Base-by-base conservation (phyloP, 2,113 vertebrate genomes). In the Natator depressus region DNA sequence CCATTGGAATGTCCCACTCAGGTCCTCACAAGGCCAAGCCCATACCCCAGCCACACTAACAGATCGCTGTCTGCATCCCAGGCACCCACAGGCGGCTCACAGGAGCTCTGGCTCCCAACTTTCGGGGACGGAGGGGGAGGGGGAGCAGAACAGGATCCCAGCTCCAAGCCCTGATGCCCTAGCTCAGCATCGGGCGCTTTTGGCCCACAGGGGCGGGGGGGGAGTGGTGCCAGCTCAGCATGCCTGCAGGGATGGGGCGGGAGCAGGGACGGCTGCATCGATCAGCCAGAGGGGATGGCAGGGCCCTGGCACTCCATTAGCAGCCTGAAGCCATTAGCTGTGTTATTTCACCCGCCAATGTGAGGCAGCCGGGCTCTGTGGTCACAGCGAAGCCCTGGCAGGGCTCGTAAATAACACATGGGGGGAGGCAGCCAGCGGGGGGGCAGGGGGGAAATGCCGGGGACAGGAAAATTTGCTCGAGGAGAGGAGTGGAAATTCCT, bases 281-380 rank as follows among this genome's bases (percentile, higher is more conserved):
- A 89, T 84, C 50, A 87, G 92, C 82, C 0, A 0, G 57, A 84
- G 81, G 8, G 5, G 84, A 65, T 76, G 82, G 51, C 5, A 1
- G 42, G 72, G 90, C 89, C 78, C 29, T 0, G 0, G 3, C 19
- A 35, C 65, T 94, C 96, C 96, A 97, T 97, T 98, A 97, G 93
- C 94, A 89, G 86, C 87, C 19, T n/a, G 2, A 8, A 93, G 85
- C 91, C 93, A 97, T 97, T 97, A 97, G 97, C 54, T 47, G 86
- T 95, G 91, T 2, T 0, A 83, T 97, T 98, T 95, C 96, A 97
- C 80, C 29, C 35, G 90, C 69, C 82, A 55, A 65, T 54, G 62
- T 54, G 54, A 79, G 49, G 55, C 91, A 92, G 91, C 85, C 87
- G 17, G 81, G 83, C 86, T 89, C 78, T 95, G 89, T 0, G 3